Evolutionary conservation across 64 coral and sea anemone genomes (phyloP), one percentile per base, ranked within the genome.

Genomic region (Dendrophyllia cribrosa): DNA sequence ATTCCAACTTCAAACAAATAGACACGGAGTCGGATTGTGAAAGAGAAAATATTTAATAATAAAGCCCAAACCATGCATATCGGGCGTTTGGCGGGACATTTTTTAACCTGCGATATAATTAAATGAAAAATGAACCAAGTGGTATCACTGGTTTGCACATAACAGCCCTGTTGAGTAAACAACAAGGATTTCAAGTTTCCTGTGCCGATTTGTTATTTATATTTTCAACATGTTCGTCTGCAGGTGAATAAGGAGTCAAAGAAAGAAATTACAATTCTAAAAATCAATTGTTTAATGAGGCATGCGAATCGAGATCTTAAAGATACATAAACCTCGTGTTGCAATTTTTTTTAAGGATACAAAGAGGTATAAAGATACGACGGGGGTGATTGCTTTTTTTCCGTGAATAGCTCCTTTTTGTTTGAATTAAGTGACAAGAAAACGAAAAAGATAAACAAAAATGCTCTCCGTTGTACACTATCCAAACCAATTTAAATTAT

Each of bases 401-500:
- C 22, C 24, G 14, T 14, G 25, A 21, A 79, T 59, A 60, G n/a
- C 50, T 22, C 77, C 34, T 59, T 79, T 60, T 43, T 79, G 55
- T 19, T 1, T 64, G 12, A 68, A 45, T 0, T 52, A 50, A 51
- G 43, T 2, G 17, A 62, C 16, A 82, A 11, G 45, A n/a, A 16
- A 46, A 73, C 26, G 43, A 0, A 43, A 76, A 9, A 51, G 15
- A 72, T 45, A 51, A 63, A 59, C 24, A 21, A 3, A 43, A 49
- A 16, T 21, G 17, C 20, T 79, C 77, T 15, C 15, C 4, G 19
- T 46, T 19, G 61, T 51, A 51, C 47, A 47, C 22, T 55, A 77
- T 77, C 53, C 75, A 77, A 77, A 77, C 19, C 75, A 77, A 77
- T 77, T 77, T 77, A 52, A 84, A 67, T 49, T 84, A 17, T 24